These are phyloP conservation scores for Pogonocherus hispidulus DNA, from an alignment of 2,888 invertebrate genomes.

Conservation along the genomic window DNA sequence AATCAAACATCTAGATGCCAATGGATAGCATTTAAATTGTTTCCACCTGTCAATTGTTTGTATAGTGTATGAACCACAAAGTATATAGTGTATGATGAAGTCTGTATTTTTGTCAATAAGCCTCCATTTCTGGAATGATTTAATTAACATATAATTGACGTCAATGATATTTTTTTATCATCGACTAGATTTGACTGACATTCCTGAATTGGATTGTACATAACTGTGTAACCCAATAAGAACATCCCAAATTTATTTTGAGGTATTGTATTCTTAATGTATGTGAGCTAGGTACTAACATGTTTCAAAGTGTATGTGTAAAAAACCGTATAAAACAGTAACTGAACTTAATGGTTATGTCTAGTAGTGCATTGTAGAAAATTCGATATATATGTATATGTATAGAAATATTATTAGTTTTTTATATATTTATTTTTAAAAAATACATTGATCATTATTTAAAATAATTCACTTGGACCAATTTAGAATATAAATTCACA, in stretches of 20 bases:
- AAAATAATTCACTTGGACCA: slow-evolving; percentile 57
- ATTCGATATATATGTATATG: slow-evolving; percentile 62
- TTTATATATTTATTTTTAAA: slow-evolving; percentile 61
- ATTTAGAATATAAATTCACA: slow-evolving; percentile 54
- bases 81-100: slow-evolving; percentile 13
- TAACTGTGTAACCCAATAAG: slow-evolving; percentile 13
- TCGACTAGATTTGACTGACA: slow-evolving; percentile 35
- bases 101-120: slow-evolving; percentile 12
- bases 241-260: slow-evolving; percentile 21
- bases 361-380: slow-evolving; percentile 55
- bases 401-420: slow-evolving; percentile 52
- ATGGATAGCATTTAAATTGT: background rate
- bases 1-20: no score
- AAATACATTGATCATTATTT: slow-evolving; percentile 56
- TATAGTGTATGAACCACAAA: slow-evolving; percentile 17
- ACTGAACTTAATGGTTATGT: slow-evolving; percentile 49
- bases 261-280: slow-evolving; percentile 20
- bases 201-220: slow-evolving; percentile 38
- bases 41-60: background rate
- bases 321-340: slow-evolving; percentile 53
- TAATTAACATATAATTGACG: slow-evolving; percentile 22
- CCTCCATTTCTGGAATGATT: slow-evolving; percentile 36
- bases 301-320: slow-evolving; percentile 44
- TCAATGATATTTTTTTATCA: slow-evolving; percentile 30
- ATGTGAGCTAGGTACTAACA: slow-evolving; percentile 34